Evolutionary conservation across 2,888 invertebrate genomes (phyloP), one percentile per base, ranked within the genome.

Genomic region (Antheraea assamensis): DNA sequence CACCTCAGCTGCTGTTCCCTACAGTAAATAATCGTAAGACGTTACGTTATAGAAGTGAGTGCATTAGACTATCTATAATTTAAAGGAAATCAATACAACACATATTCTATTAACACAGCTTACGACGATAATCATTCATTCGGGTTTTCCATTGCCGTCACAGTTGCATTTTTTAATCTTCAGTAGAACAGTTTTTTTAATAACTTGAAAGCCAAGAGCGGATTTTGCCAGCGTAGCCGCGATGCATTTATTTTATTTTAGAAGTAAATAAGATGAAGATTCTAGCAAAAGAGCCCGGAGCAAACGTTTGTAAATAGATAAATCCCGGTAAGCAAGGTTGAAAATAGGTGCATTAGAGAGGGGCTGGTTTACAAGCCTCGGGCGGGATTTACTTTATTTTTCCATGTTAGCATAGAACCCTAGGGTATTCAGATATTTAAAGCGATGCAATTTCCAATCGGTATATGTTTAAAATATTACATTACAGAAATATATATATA

Each of bases 241-340:
- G 30, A 15, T 64, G 30, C 30, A 30, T 19, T 27, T 17, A 21
- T 64, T 64, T 64, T 58, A 58, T 58, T 24, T 64, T 5, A 30
- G 27, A 27, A 30, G 30, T 64, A 30, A 30, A 5, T 64, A 30
- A 64, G 61, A 64, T 17, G 27, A 64, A 64, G 27, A 17, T 64
- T 17, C 61, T 61, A 61, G 61, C 27, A 30, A 64, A 19, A 15
- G 30, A 3, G 61, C 27, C 30, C 7, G 58, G 10, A 13, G 58
- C 61, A 64, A 64, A 21, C 30, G 61, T 17, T 64, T 64, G 61
- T 64, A 64, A 64, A 64, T 5, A 64, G 13, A 64, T 64, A 64
- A 64, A 64, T 30, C 61, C 30, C 61, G 61, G 61, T 64, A 64
- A 64, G 61, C 30, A 64, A 64, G 27, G 61, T 64, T 35, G 35